Evolutionary conservation across 2,113 vertebrate genomes (phyloP), one percentile per base, ranked within the genome.

Genomic region (Sula dactylatra): DNA sequence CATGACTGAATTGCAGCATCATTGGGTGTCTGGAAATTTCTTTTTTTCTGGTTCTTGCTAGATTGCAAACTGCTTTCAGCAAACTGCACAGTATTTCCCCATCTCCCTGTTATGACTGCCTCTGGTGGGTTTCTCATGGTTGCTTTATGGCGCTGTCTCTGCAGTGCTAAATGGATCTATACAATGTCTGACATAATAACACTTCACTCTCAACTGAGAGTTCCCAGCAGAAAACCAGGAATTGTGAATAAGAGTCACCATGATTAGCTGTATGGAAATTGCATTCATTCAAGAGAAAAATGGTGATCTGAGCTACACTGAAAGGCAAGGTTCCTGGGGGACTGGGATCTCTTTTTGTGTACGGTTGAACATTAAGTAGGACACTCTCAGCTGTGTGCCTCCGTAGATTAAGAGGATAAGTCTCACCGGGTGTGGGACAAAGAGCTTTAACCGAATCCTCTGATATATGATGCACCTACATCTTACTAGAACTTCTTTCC

Each of bases 61-160:
- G 90, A 92, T 90, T 85, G 91, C 88, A 90, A 95, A 89, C 85
- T 95, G 87, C 80, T 92, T 96, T 96, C 95, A 96, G 96, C 94
- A 94, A 94, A 82, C 78, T 27, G n/a, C 87, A 70, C 56, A 81
- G 67, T 93, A 86, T 96, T 70, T 91, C 76, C 90, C 55, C 25
- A 38, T 71, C 29, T 62, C 34, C 52, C 32, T 2, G 4, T 54
- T n/a, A 38, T 0, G 1, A 55, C 45, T 44, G 52, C 45, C 44
- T 67, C 42, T 73, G 31, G 66, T n/a, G 65, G 20, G 34, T 94
- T 95, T 86, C 88, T 95, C 64, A 36, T 81, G 59, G 69, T 77
- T 71, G 55, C 50, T 94, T 72, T 93, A 76, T 47, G 77, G 31
- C 70, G 94, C 25, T 90, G 58, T 45, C 77, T 83, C 66, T 66